These are phyloP conservation scores for Eilema sororculum DNA, from an alignment of 2,888 invertebrate genomes.

Conservation along the genomic window DNA sequence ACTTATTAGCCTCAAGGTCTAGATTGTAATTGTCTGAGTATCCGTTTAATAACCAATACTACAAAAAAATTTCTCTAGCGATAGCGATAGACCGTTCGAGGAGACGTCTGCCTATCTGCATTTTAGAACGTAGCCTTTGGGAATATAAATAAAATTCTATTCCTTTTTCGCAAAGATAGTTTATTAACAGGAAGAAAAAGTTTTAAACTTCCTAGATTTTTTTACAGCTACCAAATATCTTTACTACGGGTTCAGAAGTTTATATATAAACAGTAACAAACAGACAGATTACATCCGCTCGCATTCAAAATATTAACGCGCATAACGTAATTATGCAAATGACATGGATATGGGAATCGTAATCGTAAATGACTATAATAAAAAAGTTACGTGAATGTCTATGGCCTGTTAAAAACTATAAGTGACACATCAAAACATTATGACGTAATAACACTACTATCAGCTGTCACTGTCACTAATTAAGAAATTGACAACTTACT, in stretches of 20 bases:
- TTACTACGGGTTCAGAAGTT: neutral
- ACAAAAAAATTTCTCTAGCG: too few species aligned
- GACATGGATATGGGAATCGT: slow-evolving; percentile 2
- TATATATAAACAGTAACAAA: neutral
- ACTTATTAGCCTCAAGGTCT: too few species aligned
- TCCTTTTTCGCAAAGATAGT: neutral
- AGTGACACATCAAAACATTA: slow-evolving; percentile 13
- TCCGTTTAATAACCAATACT: too few species aligned
- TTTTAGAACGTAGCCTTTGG: too few species aligned
- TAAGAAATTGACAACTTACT: neutral
- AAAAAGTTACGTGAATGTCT: slow-evolving; percentile 9
- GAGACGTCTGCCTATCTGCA: too few species aligned
- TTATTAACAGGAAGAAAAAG: neutral
- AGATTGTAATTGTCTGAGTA: too few species aligned
- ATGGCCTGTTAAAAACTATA: slow-evolving; percentile 11
- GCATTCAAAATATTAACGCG: neutral
- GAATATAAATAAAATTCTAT: too few species aligned
- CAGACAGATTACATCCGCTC: neutral
- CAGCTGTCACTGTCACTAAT: slow-evolving; percentile 4
- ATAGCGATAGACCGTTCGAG: neutral
- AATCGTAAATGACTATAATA: slow-evolving; percentile 1
- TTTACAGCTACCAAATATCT: neutral
- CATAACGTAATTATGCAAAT: slow-evolving; percentile 2
- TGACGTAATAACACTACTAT: slow-evolving; percentile 19
- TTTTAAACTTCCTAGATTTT: neutral